Base-by-base conservation (phyloP, 2,797 vertebrate species). In the Moxostoma hubbsi region DNA sequence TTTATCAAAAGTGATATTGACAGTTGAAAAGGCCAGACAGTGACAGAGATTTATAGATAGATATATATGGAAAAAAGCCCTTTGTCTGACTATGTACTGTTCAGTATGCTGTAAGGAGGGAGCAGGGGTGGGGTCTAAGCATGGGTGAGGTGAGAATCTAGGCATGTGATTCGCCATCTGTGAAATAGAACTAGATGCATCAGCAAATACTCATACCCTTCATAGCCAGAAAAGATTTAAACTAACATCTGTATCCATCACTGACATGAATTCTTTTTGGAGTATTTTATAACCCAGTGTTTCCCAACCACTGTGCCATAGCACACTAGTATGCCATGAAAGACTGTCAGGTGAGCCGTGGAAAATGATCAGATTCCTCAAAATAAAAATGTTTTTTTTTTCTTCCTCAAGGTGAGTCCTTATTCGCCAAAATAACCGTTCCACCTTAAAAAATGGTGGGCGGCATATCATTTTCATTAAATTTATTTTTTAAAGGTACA, bases 1-100 rank as follows among this genome's bases (percentile, higher is more conserved):
- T 89, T 85, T 93, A 94, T 94, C 93, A 81, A 80, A 81, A 74
- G 86, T 87, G 89, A 85, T 81, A 84, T 83, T 61, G 85, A 82
- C 69, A 70, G 69, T 69, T 68, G 79, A 62, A 63, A 79, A 16
- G 61, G 71, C 72, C 79, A 80, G 71, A 81, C 66, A 72, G 69
- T 45, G 73, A 83, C 74, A 47, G 67, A 82, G 67, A 80, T 75
- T 85, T 70, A 66, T 65, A 71, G 69, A 67, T 54, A 58, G 71
- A 18, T 24, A 24, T 24, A 24, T 24, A 43, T 81, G 83, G 59
- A 67, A 77, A 75, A 85, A 18, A 55, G 10, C 7, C 70, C 70
- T 84, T 63, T 66, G 68, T 49, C 54, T 46, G 36, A 46, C 61
- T 65, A 43, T 68, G 79, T 79, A 72, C 13, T 61, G 45, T 15